Conservation (phyloP, 1,140 invertebrate species). For the Andricus grossulariae region DNA sequence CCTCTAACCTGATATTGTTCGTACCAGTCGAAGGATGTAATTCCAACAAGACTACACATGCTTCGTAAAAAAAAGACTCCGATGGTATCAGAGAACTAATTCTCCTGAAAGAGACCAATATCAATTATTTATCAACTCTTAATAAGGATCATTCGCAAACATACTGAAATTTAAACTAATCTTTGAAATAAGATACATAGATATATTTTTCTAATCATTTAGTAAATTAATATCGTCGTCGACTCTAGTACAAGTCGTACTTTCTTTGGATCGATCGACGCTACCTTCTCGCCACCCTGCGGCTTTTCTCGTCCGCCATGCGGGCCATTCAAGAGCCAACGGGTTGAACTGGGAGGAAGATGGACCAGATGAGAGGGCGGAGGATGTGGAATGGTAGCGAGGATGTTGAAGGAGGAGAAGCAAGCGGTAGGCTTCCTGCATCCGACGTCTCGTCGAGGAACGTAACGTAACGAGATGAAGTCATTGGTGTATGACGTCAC, state of each 20-base stretch:
- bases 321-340: constrained; percentile 60
- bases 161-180: no score
- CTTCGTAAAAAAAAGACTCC: neutral
- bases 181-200: no score
- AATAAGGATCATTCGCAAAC: no score
- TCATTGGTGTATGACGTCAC: constrained; percentile 75
- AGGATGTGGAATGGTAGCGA: constrained; percentile 33
- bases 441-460: constrained; percentile 71
- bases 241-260: constrained; percentile 1
- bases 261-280: constrained; percentile 54
- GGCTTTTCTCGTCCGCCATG: constrained; percentile 58
- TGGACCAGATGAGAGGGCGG: constrained; percentile 55
- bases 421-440: constrained; percentile 70
- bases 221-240: neutral
- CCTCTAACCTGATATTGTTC: constrained; percentile 13
- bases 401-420: constrained; percentile 49
- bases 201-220: no score
- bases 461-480: constrained; percentile 73
- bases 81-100: no score
- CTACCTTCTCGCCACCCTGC: constrained; percentile 55
- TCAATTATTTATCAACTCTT: no score
- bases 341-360: constrained; percentile 57
- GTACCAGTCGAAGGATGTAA: constrained; percentile 16
- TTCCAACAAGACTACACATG: constrained; percentile 5
- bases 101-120: no score